Base-by-base conservation (phyloP, 2,797 vertebrate species). In the Fistularia commersonii region DNA sequence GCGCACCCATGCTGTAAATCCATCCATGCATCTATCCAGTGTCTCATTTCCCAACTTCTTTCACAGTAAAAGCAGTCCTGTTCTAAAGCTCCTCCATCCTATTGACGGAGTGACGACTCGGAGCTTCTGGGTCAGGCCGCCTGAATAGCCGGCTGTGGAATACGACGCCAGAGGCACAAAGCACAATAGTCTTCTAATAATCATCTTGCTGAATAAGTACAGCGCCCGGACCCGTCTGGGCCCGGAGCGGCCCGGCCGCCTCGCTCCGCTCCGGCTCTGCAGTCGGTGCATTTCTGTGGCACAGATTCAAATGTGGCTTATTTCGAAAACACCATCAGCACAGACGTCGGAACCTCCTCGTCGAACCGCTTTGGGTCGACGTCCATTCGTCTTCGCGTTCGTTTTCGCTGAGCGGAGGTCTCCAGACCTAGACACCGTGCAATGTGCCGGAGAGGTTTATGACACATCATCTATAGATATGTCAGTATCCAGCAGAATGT, bases 181-280 rank as follows among this genome's bases (percentile, higher is more conserved):
- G 50, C 34, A 76, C 78, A 84, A 75, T 75, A 43, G 65, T 66
- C 67, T 69, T 58, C 47, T 77, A 77, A 80, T 77, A 72, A 72
- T 81, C 72, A 70, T 77, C 50, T 46, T 57, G 45, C 43, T 77
- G 69, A 82, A 75, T 77, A 81, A 77, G 77, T 69, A 65, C 63
- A 56, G 66, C 54, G 43, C 47, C 65, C 45, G 7, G 39, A 58
- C 40, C 23, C 48, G 39, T 56, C 43, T 67, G 54, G 51, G 64
- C 60, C 69, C 60, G 50, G 12, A 69, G 54, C 57, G 13, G 42
- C 11, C 51, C 55, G 48, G 48, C 41, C 61, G 54, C 48, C 62
- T 63, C 34, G 51, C n/a, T 57, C 54, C 72, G n/a, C 59, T 54
- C 38, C 35, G 49, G 41, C 45, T 49, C 34, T 64, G 36, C 43